Base-by-base conservation (phyloP, 64 coral and sea anemone species). In the Stichodactyla helianthus region DNA sequence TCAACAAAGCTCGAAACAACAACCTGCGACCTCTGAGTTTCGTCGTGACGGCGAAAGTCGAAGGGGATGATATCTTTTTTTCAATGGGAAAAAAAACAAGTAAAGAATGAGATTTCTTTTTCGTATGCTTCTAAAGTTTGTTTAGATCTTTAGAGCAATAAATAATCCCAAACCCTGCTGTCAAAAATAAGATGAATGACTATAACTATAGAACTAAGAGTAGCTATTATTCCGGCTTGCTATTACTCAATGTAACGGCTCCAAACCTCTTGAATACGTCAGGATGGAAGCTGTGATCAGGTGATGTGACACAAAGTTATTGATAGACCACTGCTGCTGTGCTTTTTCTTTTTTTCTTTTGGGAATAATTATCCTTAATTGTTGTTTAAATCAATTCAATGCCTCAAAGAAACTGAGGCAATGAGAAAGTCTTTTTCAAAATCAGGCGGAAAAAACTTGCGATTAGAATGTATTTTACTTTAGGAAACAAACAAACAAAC, bases 211-310 rank as follows among this genome's bases (percentile, higher is more conserved):
- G 68, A 31, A 74, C 68, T 27, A 10, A 74, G 12, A 74, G 68
- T 74, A 74, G 68, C 22, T 74, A 74, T 74, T 74, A n/a, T 74
- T 35, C 26, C 25, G 68, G 68, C 5, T 74, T 31, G 27, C 78
- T 81, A 81, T 17, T 81, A 81, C 4, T 81, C 50, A 19, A 81
- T 81, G 52, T 81, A 81, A 81, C 78, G 78, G 78, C 78, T 52
- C 52, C 31, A 81, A 54, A 52, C 50, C 52, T 51, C 78, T 81
- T 81, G 78, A 81, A 81, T 6, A 81, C 51, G 78, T 81, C 78
- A 81, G 52, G 16, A 9, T 13, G 52, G 13, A 8, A 81, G 67
- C 78, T 54, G 15, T 52, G 31, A 81, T 81, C 78, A 81, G 78
- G 50, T 81, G 78, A 31, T 31, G 16, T 68, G 63, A 74, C 68